Evolutionary conservation across 2,113 vertebrate species (phyloP).

Genomic region (Sminthopsis crassicaudata): DNA sequence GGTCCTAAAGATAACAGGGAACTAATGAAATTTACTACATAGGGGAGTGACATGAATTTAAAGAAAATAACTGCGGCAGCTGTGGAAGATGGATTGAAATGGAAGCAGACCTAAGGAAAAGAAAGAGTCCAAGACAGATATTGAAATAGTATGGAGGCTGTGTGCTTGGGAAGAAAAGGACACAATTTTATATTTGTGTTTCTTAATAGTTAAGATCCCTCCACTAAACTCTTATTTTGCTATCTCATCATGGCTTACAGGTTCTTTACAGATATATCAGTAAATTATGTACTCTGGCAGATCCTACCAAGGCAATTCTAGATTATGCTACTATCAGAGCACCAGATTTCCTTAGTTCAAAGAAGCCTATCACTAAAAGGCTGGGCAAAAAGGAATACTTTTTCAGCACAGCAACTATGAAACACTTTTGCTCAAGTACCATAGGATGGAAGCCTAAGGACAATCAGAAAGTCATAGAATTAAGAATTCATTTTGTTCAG

Average conservation of each 20-base stretch:
- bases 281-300: background rate
- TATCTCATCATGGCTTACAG: background rate
- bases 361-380: background rate
- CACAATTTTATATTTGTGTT: background rate
- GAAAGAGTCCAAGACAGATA: background rate
- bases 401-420: background rate
- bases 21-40: background rate
- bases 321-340: background rate
- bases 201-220: background rate
- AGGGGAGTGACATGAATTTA: background rate
- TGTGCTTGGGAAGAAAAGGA: background rate
- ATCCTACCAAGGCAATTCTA: background rate
- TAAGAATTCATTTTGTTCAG: background rate
- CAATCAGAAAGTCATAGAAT: background rate
- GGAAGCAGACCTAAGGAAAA: background rate
- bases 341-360: background rate
- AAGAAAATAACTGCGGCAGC: background rate
- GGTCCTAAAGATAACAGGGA: background rate
- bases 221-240: background rate
- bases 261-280: background rate
- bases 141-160: background rate
- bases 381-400: background rate
- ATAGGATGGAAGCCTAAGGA: background rate
- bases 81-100: background rate
- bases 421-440: background rate